Evolutionary conservation across 2,797 vertebrate species (phyloP).

Genomic region (Melanotaenia nigrans): DNA sequence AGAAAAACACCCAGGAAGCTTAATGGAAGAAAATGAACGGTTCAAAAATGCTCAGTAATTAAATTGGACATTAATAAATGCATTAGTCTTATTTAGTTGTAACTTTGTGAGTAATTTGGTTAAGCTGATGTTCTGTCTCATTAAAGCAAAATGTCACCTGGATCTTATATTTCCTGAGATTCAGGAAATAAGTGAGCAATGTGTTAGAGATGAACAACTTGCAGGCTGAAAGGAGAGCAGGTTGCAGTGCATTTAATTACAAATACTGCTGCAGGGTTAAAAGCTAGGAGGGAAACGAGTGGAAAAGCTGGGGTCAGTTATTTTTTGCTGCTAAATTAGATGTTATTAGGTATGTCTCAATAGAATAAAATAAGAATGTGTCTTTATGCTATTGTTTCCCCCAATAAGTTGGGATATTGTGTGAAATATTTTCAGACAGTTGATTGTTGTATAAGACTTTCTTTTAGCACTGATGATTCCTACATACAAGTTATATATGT

Average conservation of each 20-base stretch:
- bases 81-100: conserved; percentile 62
- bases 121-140: conserved; percentile 65
- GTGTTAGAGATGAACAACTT: conserved; percentile 48
- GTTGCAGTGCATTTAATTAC: conserved; percentile 46
- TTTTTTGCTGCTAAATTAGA: conserved; percentile 4
- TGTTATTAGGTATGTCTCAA: background rate
- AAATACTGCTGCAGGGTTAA: conserved; percentile 12
- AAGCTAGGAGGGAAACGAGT: conserved; percentile 11
- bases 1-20: conserved; percentile 41
- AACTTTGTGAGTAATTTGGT: conserved; percentile 59
- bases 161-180: conserved; percentile 41
- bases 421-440: background rate
- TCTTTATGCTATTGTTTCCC: background rate
- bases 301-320: conserved; percentile 23
- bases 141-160: conserved; percentile 69
- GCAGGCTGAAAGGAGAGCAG: conserved; percentile 32
- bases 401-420: background rate
- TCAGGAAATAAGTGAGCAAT: conserved; percentile 42
- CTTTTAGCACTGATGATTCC: background rate
- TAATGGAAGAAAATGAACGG: conserved; percentile 71
- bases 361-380: background rate
- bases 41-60: conserved; percentile 65
- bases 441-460: background rate
- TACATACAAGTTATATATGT: background rate
- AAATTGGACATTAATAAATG: conserved; percentile 78